Percentiles rank a stretch among this genome's conserved stretches.
Conservation (phyloP, 2,113 vertebrate species). For the Elephantulus edwardii region DNA sequence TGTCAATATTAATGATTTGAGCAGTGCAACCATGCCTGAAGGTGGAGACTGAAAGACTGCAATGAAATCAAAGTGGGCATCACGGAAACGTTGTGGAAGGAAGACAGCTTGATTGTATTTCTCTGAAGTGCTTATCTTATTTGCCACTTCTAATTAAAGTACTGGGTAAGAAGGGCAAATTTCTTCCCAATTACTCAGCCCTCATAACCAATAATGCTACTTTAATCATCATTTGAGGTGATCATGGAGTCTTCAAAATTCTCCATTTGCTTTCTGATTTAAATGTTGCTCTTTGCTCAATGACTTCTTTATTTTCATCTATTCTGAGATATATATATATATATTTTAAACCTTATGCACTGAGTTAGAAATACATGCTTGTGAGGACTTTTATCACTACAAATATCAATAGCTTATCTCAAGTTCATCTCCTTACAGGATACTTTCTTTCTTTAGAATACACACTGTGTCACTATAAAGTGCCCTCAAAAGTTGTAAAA, state of each 20-base stretch:
- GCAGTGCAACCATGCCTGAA: neutral
- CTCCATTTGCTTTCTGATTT: neutral
- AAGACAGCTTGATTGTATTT: slow-evolving; percentile 32
- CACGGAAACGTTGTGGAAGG: neutral
- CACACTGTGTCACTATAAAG: neutral
- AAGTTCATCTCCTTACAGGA: neutral
- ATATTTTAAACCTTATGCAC: neutral
- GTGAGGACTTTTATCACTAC: slow-evolving; percentile 1
- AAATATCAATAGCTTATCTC: neutral
- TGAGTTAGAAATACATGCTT: neutral
- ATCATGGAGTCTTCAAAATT: neutral
- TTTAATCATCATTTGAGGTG: slow-evolving; percentile 11
- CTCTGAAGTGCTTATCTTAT: neutral
- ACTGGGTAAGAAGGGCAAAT: neutral
- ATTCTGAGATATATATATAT: slow-evolving; percentile 1
- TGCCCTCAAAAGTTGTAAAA: slow-evolving; percentile 28
- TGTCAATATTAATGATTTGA: slow-evolving; percentile 46
- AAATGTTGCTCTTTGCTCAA: neutral
- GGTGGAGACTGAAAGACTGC: neutral
- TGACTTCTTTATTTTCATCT: slow-evolving; percentile 7
- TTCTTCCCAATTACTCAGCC: neutral
- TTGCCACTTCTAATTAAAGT: slow-evolving; percentile 45
- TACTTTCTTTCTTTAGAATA: neutral
- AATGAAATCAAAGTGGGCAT: slow-evolving; percentile 32
- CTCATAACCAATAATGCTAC: neutral